These are phyloP conservation scores for Urosaurus nigricauda DNA, from an alignment of 2,797 vertebrate species.

Conservation along the genomic window DNA sequence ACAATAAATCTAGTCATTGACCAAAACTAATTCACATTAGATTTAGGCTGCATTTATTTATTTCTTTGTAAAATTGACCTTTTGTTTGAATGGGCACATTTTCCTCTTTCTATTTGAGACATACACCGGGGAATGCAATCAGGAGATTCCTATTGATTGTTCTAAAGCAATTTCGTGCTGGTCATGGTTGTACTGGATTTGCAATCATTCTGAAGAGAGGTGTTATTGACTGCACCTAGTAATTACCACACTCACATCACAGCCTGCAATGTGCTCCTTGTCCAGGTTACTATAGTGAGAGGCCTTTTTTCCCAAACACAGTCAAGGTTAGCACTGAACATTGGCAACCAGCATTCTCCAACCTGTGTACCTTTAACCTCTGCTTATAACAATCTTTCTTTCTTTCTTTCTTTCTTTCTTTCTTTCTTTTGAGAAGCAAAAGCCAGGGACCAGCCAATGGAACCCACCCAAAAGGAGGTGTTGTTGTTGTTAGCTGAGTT, in stretches of 20 bases:
- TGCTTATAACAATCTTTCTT: neutral
- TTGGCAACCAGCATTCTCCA: slow-evolving; percentile 36
- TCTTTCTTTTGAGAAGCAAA: too few species aligned
- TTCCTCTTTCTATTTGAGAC: slow-evolving; percentile 78
- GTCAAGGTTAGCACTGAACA: slow-evolving; percentile 35
- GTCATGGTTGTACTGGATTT: slow-evolving; percentile 84
- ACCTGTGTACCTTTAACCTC: neutral
- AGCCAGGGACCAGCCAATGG: too few species aligned
- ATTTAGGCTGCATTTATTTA: slow-evolving; percentile 67
- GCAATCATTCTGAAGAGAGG: slow-evolving; percentile 83
- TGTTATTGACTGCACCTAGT: slow-evolving; percentile 82
- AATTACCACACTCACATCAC: slow-evolving; percentile 81
- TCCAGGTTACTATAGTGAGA: slow-evolving; percentile 68
- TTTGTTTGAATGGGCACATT: slow-evolving; percentile 80
- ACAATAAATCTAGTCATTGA: slow-evolving; percentile 56
- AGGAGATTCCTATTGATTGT: slow-evolving; percentile 83
- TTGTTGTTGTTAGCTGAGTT: too few species aligned
- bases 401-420: too few species aligned
- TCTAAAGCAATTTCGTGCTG: slow-evolving; percentile 84
- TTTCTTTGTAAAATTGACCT: slow-evolving; percentile 81
- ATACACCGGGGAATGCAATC: slow-evolving; percentile 78
- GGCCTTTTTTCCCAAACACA: slow-evolving; percentile 51
- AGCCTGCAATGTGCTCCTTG: slow-evolving; percentile 73
- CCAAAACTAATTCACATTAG: slow-evolving; percentile 66
- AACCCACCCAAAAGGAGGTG: too few species aligned